phyloP scores from a whole-genome alignment of 2,797 vertebrate species.

The Mormyrus proboscirostris region DNA sequence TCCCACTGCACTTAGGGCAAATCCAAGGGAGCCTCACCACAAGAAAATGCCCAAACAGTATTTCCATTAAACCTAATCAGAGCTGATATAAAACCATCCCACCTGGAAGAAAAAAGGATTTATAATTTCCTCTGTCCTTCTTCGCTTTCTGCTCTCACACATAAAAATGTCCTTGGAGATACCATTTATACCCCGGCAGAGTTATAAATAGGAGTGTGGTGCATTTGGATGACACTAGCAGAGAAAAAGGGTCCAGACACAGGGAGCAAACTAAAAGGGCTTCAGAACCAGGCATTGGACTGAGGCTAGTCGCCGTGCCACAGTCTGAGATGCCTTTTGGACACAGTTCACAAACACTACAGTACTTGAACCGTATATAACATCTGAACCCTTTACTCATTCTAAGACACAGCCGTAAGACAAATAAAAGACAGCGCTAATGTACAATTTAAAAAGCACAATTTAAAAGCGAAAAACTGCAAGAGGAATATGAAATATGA shows the following conservation, averaged over 20 bases:
- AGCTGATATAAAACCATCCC: slow-evolving; percentile 27
- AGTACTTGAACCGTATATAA: not conserved
- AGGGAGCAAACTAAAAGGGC: slow-evolving; percentile 6
- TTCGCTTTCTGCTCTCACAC: slow-evolving; percentile 38
- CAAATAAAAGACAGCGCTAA: not conserved
- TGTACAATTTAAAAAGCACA: not conserved
- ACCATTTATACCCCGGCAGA: slow-evolving; percentile 56
- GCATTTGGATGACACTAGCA: slow-evolving; percentile 48
- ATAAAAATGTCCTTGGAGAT: slow-evolving; percentile 34
- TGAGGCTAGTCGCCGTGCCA: slow-evolving; percentile 20
- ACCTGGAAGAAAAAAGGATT: slow-evolving; percentile 34
- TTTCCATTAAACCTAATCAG: not conserved
- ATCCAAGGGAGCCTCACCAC: not conserved
- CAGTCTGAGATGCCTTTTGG: not conserved
- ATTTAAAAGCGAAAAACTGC: not conserved
- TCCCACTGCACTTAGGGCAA: not conserved
- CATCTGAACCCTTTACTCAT: not conserved
- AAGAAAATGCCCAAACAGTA: not conserved
- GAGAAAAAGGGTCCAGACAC: slow-evolving; percentile 21
- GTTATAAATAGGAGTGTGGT: slow-evolving; percentile 57
- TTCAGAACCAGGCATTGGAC: not conserved
- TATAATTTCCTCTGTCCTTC: slow-evolving; percentile 38
- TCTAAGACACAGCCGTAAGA: not conserved
- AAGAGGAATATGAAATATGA: not conserved
- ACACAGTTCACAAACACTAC: not conserved